Evolutionary conservation across 1,140 invertebrate species (phyloP), one percentile per base, ranked within the genome.

Genomic region (Temnothorax nylanderi): DNA sequence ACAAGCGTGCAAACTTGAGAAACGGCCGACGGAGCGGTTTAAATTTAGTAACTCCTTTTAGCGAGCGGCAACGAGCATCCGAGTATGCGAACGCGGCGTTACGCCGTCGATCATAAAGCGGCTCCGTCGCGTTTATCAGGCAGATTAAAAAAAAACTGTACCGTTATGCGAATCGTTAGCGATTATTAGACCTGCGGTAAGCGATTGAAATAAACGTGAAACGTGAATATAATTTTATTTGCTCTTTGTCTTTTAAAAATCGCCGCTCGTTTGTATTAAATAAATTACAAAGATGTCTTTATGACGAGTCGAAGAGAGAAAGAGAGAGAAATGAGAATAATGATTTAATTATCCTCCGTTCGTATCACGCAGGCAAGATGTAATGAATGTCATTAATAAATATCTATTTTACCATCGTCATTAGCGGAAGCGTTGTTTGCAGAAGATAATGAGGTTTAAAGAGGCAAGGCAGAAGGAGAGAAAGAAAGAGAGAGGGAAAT

Each of bases 21-120:
- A 91, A 91, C 89, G 89, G 74, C 54, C 89, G 86, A 86, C 89
- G 86, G 71, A 60, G 58, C 86, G 60, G 87, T 77, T 90, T 90
- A 91, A 91, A 91, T 91, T 91, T 91, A 90, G 89, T 58, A 87
- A 84, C 89, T 88, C 82, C 88, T 71, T 88, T 90, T 87, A 80
- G 78, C 37, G 88, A 78, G 62, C 88, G 74, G 32, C 86, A 86
- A 47, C 44, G 67, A 47, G 58, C 85, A 87, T 2, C 77, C 47
- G 80, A 85, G 60, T 85, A 58, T 80, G 86, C 74, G 85, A 87
- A 89, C 88, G 77, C 72, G 81, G 34, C 44, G 51, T 84, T 81
- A 75, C 87, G 51, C 37, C 77, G 76, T 47, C 26, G 26, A 87
- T 89, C 56, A 56, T 74, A 82, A 87, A 85, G 72, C 62, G 49